Evolutionary conservation across 2,797 vertebrate species (phyloP), one percentile per base, ranked within the genome.

Genomic region (Anabas testudineus): DNA sequence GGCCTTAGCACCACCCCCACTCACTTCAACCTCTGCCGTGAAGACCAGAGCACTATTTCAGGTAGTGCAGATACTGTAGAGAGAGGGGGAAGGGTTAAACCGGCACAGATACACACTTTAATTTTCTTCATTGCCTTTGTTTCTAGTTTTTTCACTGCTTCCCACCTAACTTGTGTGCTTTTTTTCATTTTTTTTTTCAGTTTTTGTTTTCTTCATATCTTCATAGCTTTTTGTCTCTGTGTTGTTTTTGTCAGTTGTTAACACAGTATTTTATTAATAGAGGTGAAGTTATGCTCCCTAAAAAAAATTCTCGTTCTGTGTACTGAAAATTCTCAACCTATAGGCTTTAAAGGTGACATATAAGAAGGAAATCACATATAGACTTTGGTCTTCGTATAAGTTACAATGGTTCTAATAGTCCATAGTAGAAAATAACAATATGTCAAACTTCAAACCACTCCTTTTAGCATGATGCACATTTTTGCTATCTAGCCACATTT

Each of bases 1-100:
- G 90, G 92, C 86, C 90, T 56, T 55, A 74, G 54, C 83, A 80
- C 91, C 78, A 85, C 67, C 52, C 75, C 74, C 45, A 46, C 24
- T 36, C 45, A 53, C 16, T 61, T 76, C 26, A 72, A 48, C 52
- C 59, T 0, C 13, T 49, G 45, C 66, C 49, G 24, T 43, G 49
- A 65, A 74, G 67, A 53, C 62, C 78, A 61, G 53, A 74, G 70
- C 68, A 24, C 60, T 81, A 77, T 68, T 76, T 82, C 74, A 91
- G 81, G 75, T 84, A 48, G 61, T 67, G 51, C 52, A 65, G 37
- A 75, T 32, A 32, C 8, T 32, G 30, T 46, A 47, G 28, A 34
- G 30, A 68, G 51, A 12, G 53, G 62, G 71, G 45, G 51, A 39
- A 30, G 28, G 73, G 42, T 57, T 67, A 19, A 77, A 71, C 53